Base-by-base conservation (phyloP, 1,140 invertebrate species). In the Sarcophaga bullata region DNA sequence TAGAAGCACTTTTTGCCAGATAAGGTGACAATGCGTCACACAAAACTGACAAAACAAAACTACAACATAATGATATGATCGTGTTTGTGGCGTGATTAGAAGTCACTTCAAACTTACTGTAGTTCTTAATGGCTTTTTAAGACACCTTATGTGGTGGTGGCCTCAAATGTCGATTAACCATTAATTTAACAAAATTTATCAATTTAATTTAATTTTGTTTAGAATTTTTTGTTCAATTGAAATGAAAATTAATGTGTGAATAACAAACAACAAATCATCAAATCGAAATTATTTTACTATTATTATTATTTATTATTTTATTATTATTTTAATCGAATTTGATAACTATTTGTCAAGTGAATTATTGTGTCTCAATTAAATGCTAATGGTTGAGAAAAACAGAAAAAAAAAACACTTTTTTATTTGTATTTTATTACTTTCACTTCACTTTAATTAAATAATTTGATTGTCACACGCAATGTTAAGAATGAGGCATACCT, bases 61-160 rank as follows among this genome's bases (percentile, higher is more conserved):
- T 37, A 37, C 25, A 37, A 37, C 25, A 37, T 37, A 37, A 37
- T 37, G 25, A 37, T 37, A 37, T 58, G 13, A 58, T 58, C 11
- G 10, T 58, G 52, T 11, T 58, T 6, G 54, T 58, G 54, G 54
- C 54, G 54, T 68, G 62, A 68, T 68, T 68, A 68, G n/a, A 68
- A 8, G 50, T 68, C 19, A 68, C 62, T 25, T 25, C 6, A 68
- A 68, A 58, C 15, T n/a, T n/a, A 58, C 15, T 13, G 3, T 58
- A 58, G 13, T n/a, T 37, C 25, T 58, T 58, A n/a, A 58, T n/a
- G 54, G 15, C n/a, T 37, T 37, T 37, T 37, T 37, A 37, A 37
- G 25, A 37, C 25, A 37, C 25, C 4, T 37, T 37, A 37, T 37
- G 25, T 37, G 25, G 25, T 15, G 15, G 13, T 58, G 15, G 10